Base-by-base conservation (phyloP, 2,797 vertebrate genomes). In the Anguilla marmorata region DNA sequence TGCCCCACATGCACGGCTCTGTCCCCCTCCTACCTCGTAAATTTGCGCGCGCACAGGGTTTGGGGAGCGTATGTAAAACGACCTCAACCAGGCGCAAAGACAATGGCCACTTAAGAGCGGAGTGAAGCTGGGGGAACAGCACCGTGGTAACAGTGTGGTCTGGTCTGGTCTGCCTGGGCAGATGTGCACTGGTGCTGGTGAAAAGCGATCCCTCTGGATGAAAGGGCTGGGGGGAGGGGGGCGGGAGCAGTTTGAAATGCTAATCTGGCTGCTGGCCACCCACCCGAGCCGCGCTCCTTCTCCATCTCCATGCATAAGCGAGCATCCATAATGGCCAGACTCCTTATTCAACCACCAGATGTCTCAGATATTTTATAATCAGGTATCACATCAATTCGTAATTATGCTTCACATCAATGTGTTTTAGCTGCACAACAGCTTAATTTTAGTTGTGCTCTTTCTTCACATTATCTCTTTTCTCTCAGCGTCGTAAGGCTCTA, bases 201-300 rank as follows among this genome's bases (percentile, higher is more conserved):
- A 90, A 74, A 58, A 54, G 80, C n/a, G 66, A 63, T 63, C 88
- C 85, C 88, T 90, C 33, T 60, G 63, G 74, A 54, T 90, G 56
- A 93, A 92, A 87, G 86, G 88, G 21, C 16, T 33, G 82, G 63
- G 8, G 52, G 56, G 87, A 89, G 74, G 30, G 72, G 8, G 48
- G 14, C 3, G 24, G 63, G 21, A 80, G 45, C 30, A n/a, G 85
- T 91, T 93, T 94, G 88, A 93, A 91, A 92, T 92, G 92, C 48
- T 90, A 90, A 93, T 91, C 60, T 21, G 83, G 79, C 58, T n/a
- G 58, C 85, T 87, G 86, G 76, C 82, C 69, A 84, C 90, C 87
- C 89, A 90, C 86, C 83, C 60, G 66, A 56, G 19, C 86, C 86
- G 63, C 76, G n/a, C 63, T 80, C 33, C 69, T 69, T 90, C 45